These are phyloP conservation scores for Reticulitermes lucifugus DNA, from an alignment of 2,888 invertebrate genomes.

Conservation along the genomic window DNA sequence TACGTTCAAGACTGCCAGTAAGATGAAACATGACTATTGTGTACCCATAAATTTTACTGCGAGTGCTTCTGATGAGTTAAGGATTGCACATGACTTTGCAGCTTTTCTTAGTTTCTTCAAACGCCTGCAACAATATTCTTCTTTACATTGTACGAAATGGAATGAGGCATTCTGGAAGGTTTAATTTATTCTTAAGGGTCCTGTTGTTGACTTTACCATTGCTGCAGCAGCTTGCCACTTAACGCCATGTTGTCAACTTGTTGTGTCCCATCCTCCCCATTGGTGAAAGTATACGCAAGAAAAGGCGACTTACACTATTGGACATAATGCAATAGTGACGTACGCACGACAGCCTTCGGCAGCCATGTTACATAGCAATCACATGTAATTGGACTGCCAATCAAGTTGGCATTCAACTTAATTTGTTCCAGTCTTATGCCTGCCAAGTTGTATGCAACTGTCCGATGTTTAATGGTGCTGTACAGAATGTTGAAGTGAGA, in stretches of 20 bases:
- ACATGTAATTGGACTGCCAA: slow-evolving; percentile 38
- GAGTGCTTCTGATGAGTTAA: background rate
- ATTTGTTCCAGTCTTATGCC: slow-evolving; percentile 30
- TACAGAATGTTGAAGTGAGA: background rate
- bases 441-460: slow-evolving; percentile 1
- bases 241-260: background rate
- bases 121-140: no score
- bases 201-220: background rate
- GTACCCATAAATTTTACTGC: background rate
- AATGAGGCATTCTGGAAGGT: background rate
- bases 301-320: background rate
- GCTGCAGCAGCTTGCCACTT: background rate
- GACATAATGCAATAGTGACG: background rate
- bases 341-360: background rate
- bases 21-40: background rate
- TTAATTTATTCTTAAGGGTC: background rate
- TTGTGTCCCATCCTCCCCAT: background rate
- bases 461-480: slow-evolving; percentile 2
- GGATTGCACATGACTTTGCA: background rate
- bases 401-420: slow-evolving; percentile 38
- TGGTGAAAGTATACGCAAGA: background rate
- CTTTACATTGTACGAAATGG: background rate
- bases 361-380: slow-evolving; percentile 16
- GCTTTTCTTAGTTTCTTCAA: background rate
- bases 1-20: background rate